These are phyloP conservation scores for Leucania comma DNA, from an alignment of 2,888 invertebrate genomes.

Conservation along the genomic window DNA sequence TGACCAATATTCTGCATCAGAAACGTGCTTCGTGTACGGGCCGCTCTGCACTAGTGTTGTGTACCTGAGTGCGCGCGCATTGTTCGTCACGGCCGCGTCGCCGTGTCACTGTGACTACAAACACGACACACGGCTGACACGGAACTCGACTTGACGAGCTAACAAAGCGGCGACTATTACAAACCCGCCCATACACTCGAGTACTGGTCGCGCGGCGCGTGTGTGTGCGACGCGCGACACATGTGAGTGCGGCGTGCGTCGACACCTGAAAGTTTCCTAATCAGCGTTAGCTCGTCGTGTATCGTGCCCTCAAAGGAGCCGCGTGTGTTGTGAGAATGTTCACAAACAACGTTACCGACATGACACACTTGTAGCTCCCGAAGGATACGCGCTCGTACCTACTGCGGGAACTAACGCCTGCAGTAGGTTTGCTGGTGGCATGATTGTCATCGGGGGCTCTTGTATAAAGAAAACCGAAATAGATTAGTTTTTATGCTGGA, in stretches of 20 bases:
- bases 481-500: too few relatives aligned
- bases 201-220: not conserved
- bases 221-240: not conserved
- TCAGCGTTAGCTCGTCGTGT: not conserved
- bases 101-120: not conserved
- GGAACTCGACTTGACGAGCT: not conserved
- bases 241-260: not conserved
- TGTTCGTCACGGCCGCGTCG: not conserved
- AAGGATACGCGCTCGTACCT: not conserved
- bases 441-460: too few relatives aligned
- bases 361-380: not conserved
- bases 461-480: too few relatives aligned
- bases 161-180: not conserved
- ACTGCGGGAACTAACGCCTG: too few relatives aligned
- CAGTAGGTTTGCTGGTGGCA: too few relatives aligned
- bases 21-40: not conserved
- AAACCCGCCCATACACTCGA: not conserved
- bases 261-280: slow-evolving; percentile 4
- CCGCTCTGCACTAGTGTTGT: not conserved
- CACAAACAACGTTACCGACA: not conserved
- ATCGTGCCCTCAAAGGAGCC: not conserved
- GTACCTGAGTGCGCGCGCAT: not conserved
- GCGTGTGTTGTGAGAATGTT: not conserved
- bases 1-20: not conserved
- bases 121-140: not conserved